Base-by-base conservation (phyloP, 2,888 invertebrate genomes). In the Agrotis ipsilon region DNA sequence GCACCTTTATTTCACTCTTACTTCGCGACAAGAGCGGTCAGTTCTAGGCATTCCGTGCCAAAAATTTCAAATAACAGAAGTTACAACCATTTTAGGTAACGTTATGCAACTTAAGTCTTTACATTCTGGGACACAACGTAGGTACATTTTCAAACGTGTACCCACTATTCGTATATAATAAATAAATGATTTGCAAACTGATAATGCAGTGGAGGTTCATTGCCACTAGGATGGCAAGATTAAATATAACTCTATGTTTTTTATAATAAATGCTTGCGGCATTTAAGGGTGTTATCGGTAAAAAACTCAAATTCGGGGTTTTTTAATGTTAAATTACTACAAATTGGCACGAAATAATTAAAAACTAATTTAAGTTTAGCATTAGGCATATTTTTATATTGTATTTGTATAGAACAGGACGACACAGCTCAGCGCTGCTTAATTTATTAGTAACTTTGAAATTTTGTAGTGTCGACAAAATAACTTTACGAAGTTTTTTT, bases 1-100 rank as follows among this genome's bases (percentile, higher is more conserved):
- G 75, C 79, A 70, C 66, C 55, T 49, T 59, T 52, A n/a, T 39
- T 3, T 52, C 45, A 24, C 60, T 52, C 45, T n/a, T n/a, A 7
- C 21, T 43, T 21, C 49, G 32, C 46, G 51, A 51, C 46, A 11
- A 39, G 7, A n/a, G 60, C 61, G 58, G 51, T 60, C 59, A 52
- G 52, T 63, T 27, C 55, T 45, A 63, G 48, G 24, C 19, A 64
- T 54, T 54, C 51, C 54, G 49, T 65, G 46, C 54, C 18, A 16
- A 49, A 24, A 39, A 2, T 16, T 55, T 19, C 7, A 32, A 63
- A 43, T 60, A 61, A 57, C 39, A 21, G 5, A 19, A 49, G 61
- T 57, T 45, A 6, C 18, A 16, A 3, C 57, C 46, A 64, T 32
- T 18, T 57, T n/a, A 45, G 11, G 39, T 55, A 45, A 62, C 45